Evolutionary conservation across 2,888 invertebrate genomes (phyloP), one percentile per base, ranked within the genome.

Genomic region (Clanis bilineata): DNA sequence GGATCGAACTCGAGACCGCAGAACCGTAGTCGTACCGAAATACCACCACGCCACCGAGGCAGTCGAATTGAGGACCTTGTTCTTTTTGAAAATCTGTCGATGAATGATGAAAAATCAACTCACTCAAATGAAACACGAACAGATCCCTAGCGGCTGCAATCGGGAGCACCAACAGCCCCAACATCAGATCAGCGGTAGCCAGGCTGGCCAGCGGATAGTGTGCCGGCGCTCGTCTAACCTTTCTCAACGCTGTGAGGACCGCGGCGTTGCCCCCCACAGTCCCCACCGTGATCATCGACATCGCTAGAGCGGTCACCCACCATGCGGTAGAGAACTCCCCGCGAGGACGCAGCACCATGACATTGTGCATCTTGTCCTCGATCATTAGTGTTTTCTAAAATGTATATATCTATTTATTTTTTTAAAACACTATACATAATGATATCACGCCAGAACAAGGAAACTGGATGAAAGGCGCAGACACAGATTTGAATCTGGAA

Each of bases 201-300:
- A 95, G 78, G 66, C 95, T 95, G 1, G 94, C 94, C n/a, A 95
- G 93, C 62, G 95, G 93, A 70, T 94, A 94, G 74, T 95, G 95
- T 2, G 95, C 94, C 0, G 95, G 94, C n/a, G 84, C 79, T 0
- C 83, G 79, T 39, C 73, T 71, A n/a, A 81, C 76, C 1, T 81
- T 74, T 56, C 74, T 66, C 36, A 91, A 63, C 0, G 86, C 90
- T 0, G 71, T 57, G 65, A 91, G 65, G 38, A 90, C 90, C 0
- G 82, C 82, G 1, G 71, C 65, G 66, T 91, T 91, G 15, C 87
- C 89, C 7, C 72, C 61, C 4, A 84, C 65, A 0, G 85, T 89
- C 56, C 77, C 79, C 1, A 78, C 57, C 2, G 75, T 72, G 1
- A 89, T 64, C 0, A 74, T 55, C 0, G 72, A 63, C 82, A 86